phyloP scores from a whole-genome alignment of 2,888 invertebrate species.

The Mechanitis mazaeus region DNA sequence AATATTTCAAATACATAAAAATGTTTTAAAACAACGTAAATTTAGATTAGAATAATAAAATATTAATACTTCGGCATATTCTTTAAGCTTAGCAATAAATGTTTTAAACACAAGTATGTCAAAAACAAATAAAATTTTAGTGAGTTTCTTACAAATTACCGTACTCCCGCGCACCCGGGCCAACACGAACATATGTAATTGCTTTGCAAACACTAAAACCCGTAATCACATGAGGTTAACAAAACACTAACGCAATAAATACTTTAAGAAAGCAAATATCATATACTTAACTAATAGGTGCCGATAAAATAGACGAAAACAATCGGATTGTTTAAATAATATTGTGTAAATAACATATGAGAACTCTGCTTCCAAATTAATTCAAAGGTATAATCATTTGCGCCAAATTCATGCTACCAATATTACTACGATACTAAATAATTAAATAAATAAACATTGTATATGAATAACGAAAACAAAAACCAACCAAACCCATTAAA shows the following conservation, averaged over 20 bases:
- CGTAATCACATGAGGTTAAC: slow-evolving; percentile 72
- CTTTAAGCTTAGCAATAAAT: background rate
- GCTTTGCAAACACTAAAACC: slow-evolving; percentile 68
- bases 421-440: no score
- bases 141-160: slow-evolving; percentile 22
- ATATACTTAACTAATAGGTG: slow-evolving; percentile 62
- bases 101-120: slow-evolving; percentile 9
- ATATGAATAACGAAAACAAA: no score
- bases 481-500: no score
- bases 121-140: slow-evolving; percentile 21
- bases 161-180: slow-evolving; percentile 43
- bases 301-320: slow-evolving; percentile 60
- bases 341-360: slow-evolving; percentile 50
- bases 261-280: slow-evolving; percentile 60
- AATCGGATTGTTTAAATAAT: slow-evolving; percentile 52
- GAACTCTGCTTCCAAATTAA: slow-evolving; percentile 5
- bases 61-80: background rate
- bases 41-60: background rate
- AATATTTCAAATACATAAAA: background rate
- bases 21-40: no score
- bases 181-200: slow-evolving; percentile 62
- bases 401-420: no score
- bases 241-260: slow-evolving; percentile 68
- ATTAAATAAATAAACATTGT: no score
- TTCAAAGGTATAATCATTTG: no score